Evolutionary conservation across 2,888 invertebrate species (phyloP), one percentile per base, ranked within the genome.

Genomic region (Drosophila algonquin): DNA sequence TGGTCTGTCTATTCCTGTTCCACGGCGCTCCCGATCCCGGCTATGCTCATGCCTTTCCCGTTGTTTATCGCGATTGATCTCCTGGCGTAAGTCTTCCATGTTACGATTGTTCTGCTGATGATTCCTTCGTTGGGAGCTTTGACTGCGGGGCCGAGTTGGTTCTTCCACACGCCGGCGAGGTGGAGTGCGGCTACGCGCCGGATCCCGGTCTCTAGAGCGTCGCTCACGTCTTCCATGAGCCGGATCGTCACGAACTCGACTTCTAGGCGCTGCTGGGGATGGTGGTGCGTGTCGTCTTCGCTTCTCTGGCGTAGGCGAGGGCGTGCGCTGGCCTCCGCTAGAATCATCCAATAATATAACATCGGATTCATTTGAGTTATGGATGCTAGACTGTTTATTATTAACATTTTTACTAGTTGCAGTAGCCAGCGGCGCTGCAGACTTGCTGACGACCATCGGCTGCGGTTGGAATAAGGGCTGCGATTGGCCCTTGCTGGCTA

Each of bases 281-380:
- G 79, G 77, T 89, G 85, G 63, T 60, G 75, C 48, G 10, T 70
- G 81, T 18, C 85, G 79, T 69, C 69, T 75, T 67, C 80, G 81
- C 75, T 88, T 92, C 91, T 84, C 78, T 50, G 79, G 60, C 92
- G 62, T 90, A 92, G 83, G 86, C 63, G 87, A 89, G 48, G 92
- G 92, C 59, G 92, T 90, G 46, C 93, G 94, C 56, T 94, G 94
- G 56, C 94, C 93, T 71, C 94, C 94, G 76, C 95, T 95, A 81
- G 94, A 94, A 90, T 95, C 95, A 90, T 94, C 94, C 81, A 95
- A 93, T 79, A 94, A 93, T 90, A 95, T 95, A 76, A 95, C 94
- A 86, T 94, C 94, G 76, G 93, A 91, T 89, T 92, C 92, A 82
- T 90, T 90, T 86, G 86, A 85, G 80, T 91, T 92, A 80, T 78